Evolutionary conservation across 2,888 invertebrate genomes (phyloP), one percentile per base, ranked within the genome.

Genomic region (Chloromyia formosa): DNA sequence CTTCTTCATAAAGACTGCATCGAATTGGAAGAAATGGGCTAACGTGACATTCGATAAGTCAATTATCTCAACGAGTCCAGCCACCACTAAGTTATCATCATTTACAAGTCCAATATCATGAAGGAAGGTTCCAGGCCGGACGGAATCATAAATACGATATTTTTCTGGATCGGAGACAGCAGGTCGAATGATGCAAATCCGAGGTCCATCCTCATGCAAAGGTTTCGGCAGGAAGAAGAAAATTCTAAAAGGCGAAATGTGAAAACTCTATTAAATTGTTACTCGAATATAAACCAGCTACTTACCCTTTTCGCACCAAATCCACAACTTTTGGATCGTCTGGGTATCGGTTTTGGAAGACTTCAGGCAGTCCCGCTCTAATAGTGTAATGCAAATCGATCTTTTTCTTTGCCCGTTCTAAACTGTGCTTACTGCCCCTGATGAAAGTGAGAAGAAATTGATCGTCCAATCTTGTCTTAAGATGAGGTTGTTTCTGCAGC

Each of bases 341-440:
- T 10, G 82, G 80, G n/a, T 78, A 68, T 1, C 82, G 81, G 42
- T 80, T 77, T 71, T 80, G 84, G 78, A 88, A 88, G 77, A 90
- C 85, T 78, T 90, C 90, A 0, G 91, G 90, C 0, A 89, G 85
- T 45, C 88, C 83, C 1, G 87, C 86, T 77, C 88, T 87, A 80
- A 84, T 82, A 5, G 89, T 88, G 79, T 90, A 90, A 80, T 87
- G 90, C 84, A 87, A 87, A 74, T 88, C 87, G 4, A 89, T 79
- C 78, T 89, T 88, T 75, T 86, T 84, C 79, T 89, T 88, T 27
- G 88, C 86, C 18, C 84, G 81, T 76, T 88, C 88, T 79, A 89
- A 79, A 78, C 87, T 87, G 81, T 87, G 88, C 78, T 86, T 88
- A 77, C 86, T 86, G 54, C 87, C 87, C 56, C 89, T 85, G 62